These are phyloP conservation scores for Drosophila buzzatii DNA, from an alignment of 2,888 invertebrate genomes.

Conservation along the genomic window DNA sequence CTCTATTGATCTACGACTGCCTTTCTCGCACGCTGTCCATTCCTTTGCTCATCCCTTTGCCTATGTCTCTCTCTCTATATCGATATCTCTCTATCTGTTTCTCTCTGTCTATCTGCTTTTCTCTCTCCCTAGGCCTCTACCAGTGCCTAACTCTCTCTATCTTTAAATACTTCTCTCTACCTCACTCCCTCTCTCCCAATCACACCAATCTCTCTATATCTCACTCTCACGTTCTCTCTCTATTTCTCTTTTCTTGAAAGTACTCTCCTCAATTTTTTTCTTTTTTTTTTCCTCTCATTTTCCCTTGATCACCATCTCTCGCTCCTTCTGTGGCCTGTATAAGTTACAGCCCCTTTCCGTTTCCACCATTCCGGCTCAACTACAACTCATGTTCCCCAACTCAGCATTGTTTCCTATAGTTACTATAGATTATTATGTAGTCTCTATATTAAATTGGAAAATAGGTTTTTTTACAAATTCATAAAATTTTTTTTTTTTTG, in stretches of 20 bases:
- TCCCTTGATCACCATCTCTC: background rate
- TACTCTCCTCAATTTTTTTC: background rate
- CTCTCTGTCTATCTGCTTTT: background rate
- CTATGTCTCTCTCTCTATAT: background rate
- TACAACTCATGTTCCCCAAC: background rate
- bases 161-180: background rate
- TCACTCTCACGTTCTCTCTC: background rate
- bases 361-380: background rate
- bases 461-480: background rate
- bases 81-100: background rate
- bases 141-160: too few species aligned
- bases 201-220: background rate
- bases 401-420: background rate
- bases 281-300: background rate
- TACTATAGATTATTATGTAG: background rate
- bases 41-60: background rate
- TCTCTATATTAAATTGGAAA: background rate
- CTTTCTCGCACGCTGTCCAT: too few species aligned
- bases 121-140: background rate
- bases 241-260: background rate
- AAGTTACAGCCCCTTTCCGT: too few species aligned
- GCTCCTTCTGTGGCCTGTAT: background rate
- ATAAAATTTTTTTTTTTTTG: background rate
- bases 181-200: too few species aligned
- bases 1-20: too few species aligned